These are phyloP conservation scores for Cynaeus angustus DNA, from an alignment of 2,888 invertebrate species.

Conservation along the genomic window DNA sequence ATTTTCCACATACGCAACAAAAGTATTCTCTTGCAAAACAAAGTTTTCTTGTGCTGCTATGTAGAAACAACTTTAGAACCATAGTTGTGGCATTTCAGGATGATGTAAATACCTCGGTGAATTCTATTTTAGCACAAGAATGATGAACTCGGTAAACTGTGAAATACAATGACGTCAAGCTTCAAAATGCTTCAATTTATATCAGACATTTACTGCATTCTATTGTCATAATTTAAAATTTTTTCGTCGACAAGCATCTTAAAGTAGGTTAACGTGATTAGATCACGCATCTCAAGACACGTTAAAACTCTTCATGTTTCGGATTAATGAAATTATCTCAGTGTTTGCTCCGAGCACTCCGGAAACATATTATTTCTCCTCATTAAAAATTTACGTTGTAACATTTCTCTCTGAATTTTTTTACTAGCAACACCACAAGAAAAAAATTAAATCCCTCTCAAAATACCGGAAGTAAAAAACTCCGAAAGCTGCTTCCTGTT, in stretches of 20 bases:
- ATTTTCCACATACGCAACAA: too few relatives aligned
- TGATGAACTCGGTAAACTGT: background rate
- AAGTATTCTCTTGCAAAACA: too few relatives aligned
- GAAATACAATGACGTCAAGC: background rate
- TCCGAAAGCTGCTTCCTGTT: slow-evolving; percentile 36
- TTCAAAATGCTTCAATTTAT: too few relatives aligned
- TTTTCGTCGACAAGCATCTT: background rate
- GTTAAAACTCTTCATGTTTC: slow-evolving; percentile 40
- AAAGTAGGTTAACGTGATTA: slow-evolving; percentile 27
- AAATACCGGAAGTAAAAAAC: slow-evolving; percentile 12
- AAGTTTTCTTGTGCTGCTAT: background rate
- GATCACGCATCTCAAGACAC: slow-evolving; percentile 34
- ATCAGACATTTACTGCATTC: too few relatives aligned
- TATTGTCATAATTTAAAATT: too few relatives aligned
- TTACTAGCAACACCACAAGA: background rate
- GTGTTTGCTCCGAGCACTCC: slow-evolving; percentile 11
- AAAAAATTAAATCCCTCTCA: slow-evolving; percentile 13
- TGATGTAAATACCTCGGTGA: slow-evolving; percentile 1
- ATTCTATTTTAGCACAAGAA: background rate
- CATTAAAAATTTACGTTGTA: slow-evolving; percentile 32
- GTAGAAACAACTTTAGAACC: background rate
- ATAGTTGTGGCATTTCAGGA: slow-evolving; percentile 7
- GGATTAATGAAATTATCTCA: slow-evolving; percentile 41
- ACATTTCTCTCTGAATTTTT: slow-evolving; percentile 2
- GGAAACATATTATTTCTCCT: slow-evolving; percentile 27